These are phyloP conservation scores for Pipistrellus pipistrellus DNA, from an alignment of 2,797 vertebrate genomes.

Conservation along the genomic window DNA sequence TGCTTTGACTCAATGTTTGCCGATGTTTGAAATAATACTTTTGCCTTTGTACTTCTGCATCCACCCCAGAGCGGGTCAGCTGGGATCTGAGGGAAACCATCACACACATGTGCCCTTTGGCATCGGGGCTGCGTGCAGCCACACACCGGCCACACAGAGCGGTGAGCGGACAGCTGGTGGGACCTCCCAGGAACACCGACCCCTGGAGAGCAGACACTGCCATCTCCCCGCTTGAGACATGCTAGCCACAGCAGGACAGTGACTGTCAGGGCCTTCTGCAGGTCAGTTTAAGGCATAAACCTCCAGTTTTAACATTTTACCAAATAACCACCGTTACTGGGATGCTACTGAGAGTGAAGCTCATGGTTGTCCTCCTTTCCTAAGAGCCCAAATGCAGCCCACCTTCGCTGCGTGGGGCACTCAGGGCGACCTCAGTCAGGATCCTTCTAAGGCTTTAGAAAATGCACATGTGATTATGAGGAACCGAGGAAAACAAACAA, in stretches of 20 bases:
- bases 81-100: background rate
- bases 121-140: background rate
- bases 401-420: constrained; percentile 49
- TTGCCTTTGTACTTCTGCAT: background rate
- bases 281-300: constrained; percentile 56
- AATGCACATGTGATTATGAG: constrained; percentile 82
- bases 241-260: background rate
- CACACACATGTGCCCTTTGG: background rate
- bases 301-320: constrained; percentile 47
- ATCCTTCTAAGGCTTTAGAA: constrained; percentile 79
- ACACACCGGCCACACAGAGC: background rate
- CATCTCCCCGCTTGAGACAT: background rate
- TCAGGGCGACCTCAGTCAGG: constrained; percentile 58
- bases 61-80: background rate
- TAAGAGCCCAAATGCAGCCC: constrained; percentile 32
- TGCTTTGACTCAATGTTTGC: constrained; percentile 34
- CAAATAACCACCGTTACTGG: constrained; percentile 59
- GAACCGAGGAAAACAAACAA: constrained; percentile 85
- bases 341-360: constrained; percentile 43
- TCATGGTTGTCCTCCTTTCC: constrained; percentile 29
- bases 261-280: background rate
- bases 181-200: background rate
- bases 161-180: background rate
- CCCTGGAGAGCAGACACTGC: background rate
- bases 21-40: constrained; percentile 16